Percentiles rank a stretch among this genome's conserved stretches.
Conservation (phyloP, 2,113 vertebrate genomes). For the Alligator sinensis region DNA sequence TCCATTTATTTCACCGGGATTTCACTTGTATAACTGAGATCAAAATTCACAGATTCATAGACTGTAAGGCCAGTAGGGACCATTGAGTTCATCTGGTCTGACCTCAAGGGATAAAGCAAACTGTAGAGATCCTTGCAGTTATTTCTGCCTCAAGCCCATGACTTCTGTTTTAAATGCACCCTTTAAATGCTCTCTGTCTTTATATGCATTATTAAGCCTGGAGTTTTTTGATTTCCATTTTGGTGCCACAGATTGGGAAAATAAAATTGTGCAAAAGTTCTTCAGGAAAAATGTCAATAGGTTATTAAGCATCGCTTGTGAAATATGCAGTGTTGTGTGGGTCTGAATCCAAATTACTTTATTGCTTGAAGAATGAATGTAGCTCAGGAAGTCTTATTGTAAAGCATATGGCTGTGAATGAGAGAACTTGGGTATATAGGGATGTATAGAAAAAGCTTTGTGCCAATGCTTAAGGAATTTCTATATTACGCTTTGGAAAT, state of each 20-base stretch:
- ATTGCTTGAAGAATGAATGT: not conserved
- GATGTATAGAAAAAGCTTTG: not conserved
- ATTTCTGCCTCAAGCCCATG: not conserved
- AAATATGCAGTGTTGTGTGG: not conserved
- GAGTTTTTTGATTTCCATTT: conserved; percentile 14
- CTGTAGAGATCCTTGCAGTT: conserved; percentile 8
- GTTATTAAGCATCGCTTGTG: not conserved
- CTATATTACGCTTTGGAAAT: conserved; percentile 14
- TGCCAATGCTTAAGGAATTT: not conserved
- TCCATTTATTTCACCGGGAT: not conserved
- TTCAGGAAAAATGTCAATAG: not conserved
- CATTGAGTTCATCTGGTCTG: conserved; percentile 6
- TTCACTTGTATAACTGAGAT: not conserved
- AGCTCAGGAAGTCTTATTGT: not conserved
- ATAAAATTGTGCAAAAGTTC: not conserved
- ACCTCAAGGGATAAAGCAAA: conserved; percentile 32
- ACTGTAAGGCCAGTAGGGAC: conserved; percentile 12
- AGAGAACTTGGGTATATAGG: not conserved
- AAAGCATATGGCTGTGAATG: not conserved
- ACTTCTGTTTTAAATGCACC: not conserved
- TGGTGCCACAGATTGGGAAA: not conserved
- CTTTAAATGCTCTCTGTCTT: conserved; percentile 5
- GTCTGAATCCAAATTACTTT: conserved; percentile 21
- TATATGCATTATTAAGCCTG: not conserved
- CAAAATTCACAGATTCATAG: conserved; percentile 30